Evolutionary conservation across 2,797 vertebrate genomes (phyloP), one percentile per base, ranked within the genome.

Genomic region (Heliangelus exortis): DNA sequence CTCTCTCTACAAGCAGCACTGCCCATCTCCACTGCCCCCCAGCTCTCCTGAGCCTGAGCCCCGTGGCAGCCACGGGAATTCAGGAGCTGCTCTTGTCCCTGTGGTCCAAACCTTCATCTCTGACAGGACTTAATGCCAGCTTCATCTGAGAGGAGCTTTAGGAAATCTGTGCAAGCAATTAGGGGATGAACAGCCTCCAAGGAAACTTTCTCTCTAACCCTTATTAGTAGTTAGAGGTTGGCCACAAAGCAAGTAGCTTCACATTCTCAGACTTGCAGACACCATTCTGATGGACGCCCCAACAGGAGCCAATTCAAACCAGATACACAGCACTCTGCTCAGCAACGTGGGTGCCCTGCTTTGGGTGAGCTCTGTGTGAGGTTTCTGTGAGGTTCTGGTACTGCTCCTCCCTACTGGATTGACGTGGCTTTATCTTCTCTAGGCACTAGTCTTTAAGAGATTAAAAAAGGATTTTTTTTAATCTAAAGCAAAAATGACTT

Each of bases 201-300:
- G 83, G 82, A 91, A 94, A 95, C 77, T 94, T 97, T 94, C 89
- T 94, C 93, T 69, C 91, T 91, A 96, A 71, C 95, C 77, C 85
- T 96, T 88, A 90, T 95, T 90, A 93, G 87, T 82, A 96, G 87
- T 94, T 95, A 93, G 93, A 92, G 95, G 87, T 92, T 97, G 95
- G 96, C 94, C 89, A 1, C 95, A 94, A 79, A 92, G 91, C 48
- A 67, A 93, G 91, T 31, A 94, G 93, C 91, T 95, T 95, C 86
- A 86, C 95, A 96, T 96, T 97, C 93, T 94, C 95, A 96, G 95
- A 94, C 93, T 93, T 79, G 77, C 89, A 95, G 96, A 95, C 93
- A 95, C 95, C 95, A 94, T 92, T 78, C 53, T 86, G 95, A 92
- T 74, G 83, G 91, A 90, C 8, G 26, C 59, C 80, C 51, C 1